These are phyloP conservation scores for Acyrthosiphon pisum DNA, from an alignment of 1,140 invertebrate species.

Conservation along the genomic window DNA sequence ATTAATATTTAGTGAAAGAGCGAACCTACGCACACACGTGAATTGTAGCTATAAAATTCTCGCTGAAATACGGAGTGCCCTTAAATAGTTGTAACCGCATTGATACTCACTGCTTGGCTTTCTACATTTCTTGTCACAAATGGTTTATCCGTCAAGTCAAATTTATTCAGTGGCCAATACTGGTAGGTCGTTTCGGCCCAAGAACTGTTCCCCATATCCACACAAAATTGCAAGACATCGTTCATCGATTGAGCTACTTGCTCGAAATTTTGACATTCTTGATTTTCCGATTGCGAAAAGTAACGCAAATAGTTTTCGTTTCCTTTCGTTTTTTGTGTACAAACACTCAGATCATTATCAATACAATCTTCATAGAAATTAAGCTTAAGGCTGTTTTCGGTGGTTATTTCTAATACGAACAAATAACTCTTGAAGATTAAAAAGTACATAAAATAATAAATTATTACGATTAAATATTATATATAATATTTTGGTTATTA, in stretches of 20 bases:
- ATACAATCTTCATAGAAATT: neutral
- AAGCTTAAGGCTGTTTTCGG: neutral
- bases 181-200: conserved; percentile 56
- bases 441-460: too few species aligned
- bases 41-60: too few species aligned
- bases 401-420: neutral
- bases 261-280: neutral
- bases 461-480: neutral
- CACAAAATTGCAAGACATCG: conserved; percentile 32
- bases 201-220: neutral
- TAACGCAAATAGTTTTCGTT: neutral
- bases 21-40: too few species aligned
- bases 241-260: neutral
- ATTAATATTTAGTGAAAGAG: too few species aligned
- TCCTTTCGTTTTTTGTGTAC: too few species aligned
- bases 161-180: conserved; percentile 58
- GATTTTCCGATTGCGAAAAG: neutral
- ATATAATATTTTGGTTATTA: neutral
- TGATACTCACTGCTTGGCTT: conserved; percentile 37
- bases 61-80: too few species aligned
- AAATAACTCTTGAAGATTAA: too few species aligned
- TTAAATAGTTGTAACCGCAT: too few species aligned
- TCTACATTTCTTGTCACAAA: conserved; percentile 33
- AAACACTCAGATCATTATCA: neutral
- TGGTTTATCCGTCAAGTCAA: conserved; percentile 7